Conservation (phyloP, 2,888 invertebrate species). For the Spisula solida region DNA sequence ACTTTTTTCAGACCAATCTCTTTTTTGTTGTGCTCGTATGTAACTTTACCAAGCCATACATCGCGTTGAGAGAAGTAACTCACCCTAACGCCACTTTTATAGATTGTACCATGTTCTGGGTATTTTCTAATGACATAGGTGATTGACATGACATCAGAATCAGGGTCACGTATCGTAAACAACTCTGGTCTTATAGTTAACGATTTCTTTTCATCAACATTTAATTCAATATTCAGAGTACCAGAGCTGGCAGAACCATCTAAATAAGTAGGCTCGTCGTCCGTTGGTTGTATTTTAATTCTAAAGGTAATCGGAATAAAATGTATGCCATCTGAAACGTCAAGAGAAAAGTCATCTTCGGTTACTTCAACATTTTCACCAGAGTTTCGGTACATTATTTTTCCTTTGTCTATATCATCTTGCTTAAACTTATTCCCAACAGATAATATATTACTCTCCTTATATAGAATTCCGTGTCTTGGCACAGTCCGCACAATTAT, state of each 20-base stretch:
- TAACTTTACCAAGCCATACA: conserved; percentile 78
- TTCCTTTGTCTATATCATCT: conserved; percentile 81
- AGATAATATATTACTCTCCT: conserved; percentile 74
- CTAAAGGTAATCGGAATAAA: conserved; percentile 83
- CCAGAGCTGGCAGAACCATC: conserved; percentile 69
- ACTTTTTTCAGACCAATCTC: conserved; percentile 82
- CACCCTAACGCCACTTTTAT: conserved; percentile 75
- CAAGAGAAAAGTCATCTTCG: conserved; percentile 84
- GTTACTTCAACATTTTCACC: conserved; percentile 80
- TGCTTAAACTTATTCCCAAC: conserved; percentile 83
- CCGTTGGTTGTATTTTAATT: conserved; percentile 82
- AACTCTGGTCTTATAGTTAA: conserved; percentile 76
- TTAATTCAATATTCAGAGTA: conserved; percentile 66
- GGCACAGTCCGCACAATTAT: conserved; percentile 82
- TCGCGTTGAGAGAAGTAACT: conserved; percentile 85
- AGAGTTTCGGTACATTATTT: conserved; percentile 83
- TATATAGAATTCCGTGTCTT: conserved; percentile 82
- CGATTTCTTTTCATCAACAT: conserved; percentile 82
- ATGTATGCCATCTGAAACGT: conserved; percentile 87
- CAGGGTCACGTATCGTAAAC: conserved; percentile 82
- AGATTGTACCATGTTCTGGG: conserved; percentile 82
- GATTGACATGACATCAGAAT: conserved; percentile 82
- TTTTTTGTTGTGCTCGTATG: conserved; percentile 84
- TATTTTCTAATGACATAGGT: conserved; percentile 81
- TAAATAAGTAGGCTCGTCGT: conserved; percentile 83